Percentiles rank a stretch among this genome's conserved stretches.
These are phyloP conservation scores for Athetis lepigone DNA, from an alignment of 2,888 invertebrate genomes.

Conservation along the genomic window DNA sequence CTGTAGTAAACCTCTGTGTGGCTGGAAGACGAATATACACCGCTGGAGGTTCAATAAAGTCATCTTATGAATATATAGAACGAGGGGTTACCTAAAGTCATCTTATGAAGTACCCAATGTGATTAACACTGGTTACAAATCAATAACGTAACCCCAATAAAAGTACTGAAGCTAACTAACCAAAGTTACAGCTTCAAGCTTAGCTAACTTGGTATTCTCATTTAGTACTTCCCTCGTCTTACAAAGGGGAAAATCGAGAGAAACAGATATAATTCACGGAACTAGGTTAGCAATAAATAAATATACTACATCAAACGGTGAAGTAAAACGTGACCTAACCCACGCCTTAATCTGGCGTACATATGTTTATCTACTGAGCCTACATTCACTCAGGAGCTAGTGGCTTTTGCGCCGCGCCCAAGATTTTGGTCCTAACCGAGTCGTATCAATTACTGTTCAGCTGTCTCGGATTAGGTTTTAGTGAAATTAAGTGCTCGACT, in stretches of 20 bases:
- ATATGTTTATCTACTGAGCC: slow-evolving; percentile 41
- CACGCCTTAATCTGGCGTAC: slow-evolving; percentile 46
- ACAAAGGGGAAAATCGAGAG: slow-evolving; percentile 56
- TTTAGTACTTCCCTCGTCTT: slow-evolving; percentile 38
- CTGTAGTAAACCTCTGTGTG: slow-evolving; percentile 17
- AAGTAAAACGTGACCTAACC: slow-evolving; percentile 56
- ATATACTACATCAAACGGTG: slow-evolving; percentile 54
- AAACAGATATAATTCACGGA: slow-evolving; percentile 53
- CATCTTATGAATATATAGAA: not conserved
- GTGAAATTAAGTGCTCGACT: slow-evolving; percentile 10
- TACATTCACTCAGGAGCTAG: slow-evolving; percentile 31
- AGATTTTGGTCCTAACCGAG: slow-evolving; percentile 20
- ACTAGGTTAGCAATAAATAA: slow-evolving; percentile 53
- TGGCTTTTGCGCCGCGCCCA: slow-evolving; percentile 31
- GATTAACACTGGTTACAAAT: slow-evolving; percentile 35
- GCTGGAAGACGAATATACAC: too few relatives aligned
- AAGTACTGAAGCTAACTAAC: slow-evolving; percentile 20
- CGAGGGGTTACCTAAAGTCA: slow-evolving; percentile 7
- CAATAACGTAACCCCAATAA: slow-evolving; percentile 18
- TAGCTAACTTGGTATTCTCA: slow-evolving; percentile 39
- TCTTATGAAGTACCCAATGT: not conserved
- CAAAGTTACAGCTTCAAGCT: slow-evolving; percentile 45
- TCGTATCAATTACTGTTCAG: slow-evolving; percentile 13
- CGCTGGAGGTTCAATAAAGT: too few relatives aligned
- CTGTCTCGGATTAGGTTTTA: slow-evolving; percentile 4